Base-by-base conservation (phyloP, 2,797 vertebrate genomes). In the Pangasius mekongensis region DNA sequence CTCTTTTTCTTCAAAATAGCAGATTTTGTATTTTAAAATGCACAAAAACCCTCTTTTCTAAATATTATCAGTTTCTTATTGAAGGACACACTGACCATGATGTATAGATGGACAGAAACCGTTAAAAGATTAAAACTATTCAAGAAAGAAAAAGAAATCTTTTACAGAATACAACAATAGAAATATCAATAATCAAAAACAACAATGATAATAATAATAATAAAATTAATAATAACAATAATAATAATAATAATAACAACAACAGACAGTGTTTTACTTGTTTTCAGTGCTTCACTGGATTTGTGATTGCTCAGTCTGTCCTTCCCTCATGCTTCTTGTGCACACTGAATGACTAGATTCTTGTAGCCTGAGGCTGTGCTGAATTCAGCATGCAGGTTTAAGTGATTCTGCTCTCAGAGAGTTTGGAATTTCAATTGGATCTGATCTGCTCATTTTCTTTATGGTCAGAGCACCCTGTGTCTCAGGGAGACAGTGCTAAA, bases 321-420 rank as follows among this genome's bases (percentile, higher is more conserved):
- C 39, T 64, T 83, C 24, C 60, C 14, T 67, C 43, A 11, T 78
- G 33, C n/a, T 60, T 67, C 54, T 60, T 18, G 33, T 81, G 64
- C 64, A 58, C 33, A 60, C 33, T 58, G 52, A 69, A 43, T 8
- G 43, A 22, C 43, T 86, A 62, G 43, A 64, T 64, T 30, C 36
- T 3, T 43, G 52, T 43, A 52, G 76, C 60, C 69, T n/a, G 39
- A 73, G 86, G 52, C n/a, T 62, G 20, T 62, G 56, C 67, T 87
- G 87, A 66, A 84, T 84, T 67, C 43, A 82, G 80, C 20, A 73
- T 82, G 77, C 62, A 71, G 22, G 24, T 56, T 43, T 71, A 71
- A 58, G 47, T 7, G 47, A 67, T 14, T 49, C 18, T 56, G 49
- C 64, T 81, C 22, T 71, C 30, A 60, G 52, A 20, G 43, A 74